Evolutionary conservation across 2,888 invertebrate genomes (phyloP).

Genomic region (Pristionchus mayeri): DNA sequence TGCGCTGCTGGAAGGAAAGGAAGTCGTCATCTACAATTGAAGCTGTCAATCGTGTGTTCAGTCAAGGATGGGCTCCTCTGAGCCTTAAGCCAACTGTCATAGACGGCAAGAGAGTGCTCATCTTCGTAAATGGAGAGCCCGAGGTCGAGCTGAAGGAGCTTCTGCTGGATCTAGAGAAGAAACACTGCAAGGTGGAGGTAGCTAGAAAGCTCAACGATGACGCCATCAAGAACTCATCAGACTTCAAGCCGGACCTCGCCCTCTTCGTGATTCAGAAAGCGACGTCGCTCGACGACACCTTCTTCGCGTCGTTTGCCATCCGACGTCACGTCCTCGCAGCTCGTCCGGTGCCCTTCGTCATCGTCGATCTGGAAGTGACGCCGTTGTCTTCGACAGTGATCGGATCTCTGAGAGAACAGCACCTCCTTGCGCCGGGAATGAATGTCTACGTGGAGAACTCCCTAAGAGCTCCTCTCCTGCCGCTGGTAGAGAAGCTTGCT

Average conservation of each 20-base stretch:
- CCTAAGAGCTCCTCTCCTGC: not conserved
- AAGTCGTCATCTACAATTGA: not conserved
- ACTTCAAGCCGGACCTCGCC: not conserved
- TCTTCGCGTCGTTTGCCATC: constrained; percentile 6
- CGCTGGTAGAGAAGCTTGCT: not conserved
- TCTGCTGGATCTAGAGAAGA: not conserved
- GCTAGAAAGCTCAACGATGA: not conserved
- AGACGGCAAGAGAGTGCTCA: constrained; percentile 1
- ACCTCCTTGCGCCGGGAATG: not conserved
- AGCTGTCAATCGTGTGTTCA: not conserved
- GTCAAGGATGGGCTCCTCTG: constrained; percentile 16
- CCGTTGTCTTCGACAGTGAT: not conserved
- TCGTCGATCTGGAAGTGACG: not conserved
- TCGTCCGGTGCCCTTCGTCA: not conserved
- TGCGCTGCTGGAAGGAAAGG: constrained; percentile 31
- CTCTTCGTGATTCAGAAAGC: not conserved
- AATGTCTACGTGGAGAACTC: constrained; percentile 30
- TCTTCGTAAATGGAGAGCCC: constrained; percentile 37
- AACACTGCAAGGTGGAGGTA: not conserved
- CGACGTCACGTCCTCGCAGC: not conserved
- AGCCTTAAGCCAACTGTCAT: not conserved
- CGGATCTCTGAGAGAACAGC: constrained; percentile 43
- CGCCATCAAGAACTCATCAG: not conserved
- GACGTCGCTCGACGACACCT: not conserved
- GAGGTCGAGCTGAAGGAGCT: not conserved